Evolutionary conservation across 2,888 invertebrate species (phyloP).

Genomic region (Platycheirus albimanus): DNA sequence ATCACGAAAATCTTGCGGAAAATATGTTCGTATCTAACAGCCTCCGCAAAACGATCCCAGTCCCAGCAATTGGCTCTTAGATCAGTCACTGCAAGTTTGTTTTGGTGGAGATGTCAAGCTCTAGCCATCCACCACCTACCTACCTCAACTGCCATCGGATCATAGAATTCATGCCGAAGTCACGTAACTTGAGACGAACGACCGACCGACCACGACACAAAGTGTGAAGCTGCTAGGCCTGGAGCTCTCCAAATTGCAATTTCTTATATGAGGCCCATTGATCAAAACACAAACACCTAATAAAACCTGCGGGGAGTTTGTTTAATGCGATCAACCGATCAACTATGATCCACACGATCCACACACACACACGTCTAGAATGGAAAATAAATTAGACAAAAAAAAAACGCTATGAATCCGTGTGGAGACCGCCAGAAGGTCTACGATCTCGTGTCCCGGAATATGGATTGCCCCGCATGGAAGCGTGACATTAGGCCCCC

Average conservation of each 20-base stretch:
- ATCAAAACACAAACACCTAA: slow-evolving; percentile 74
- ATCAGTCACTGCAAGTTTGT: slow-evolving; percentile 59
- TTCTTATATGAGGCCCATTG: slow-evolving; percentile 69
- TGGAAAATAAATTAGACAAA: slow-evolving; percentile 62
- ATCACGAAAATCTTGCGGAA: slow-evolving; percentile 61
- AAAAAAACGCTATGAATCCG: slow-evolving; percentile 62
- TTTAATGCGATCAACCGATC: slow-evolving; percentile 71
- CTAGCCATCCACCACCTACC: slow-evolving; percentile 60
- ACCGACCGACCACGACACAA: slow-evolving; percentile 43
- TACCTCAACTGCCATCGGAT: slow-evolving; percentile 44
- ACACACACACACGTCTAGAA: slow-evolving; percentile 3
- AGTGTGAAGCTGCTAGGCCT: slow-evolving; percentile 45
- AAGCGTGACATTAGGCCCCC: slow-evolving; percentile 68
- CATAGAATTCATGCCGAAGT: slow-evolving; percentile 53
- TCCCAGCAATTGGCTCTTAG: slow-evolving; percentile 24
- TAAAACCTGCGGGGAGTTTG: slow-evolving; percentile 69
- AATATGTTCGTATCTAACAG: neutral
- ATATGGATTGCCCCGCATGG: slow-evolving; percentile 71
- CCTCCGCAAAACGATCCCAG: neutral
- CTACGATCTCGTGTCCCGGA: slow-evolving; percentile 55
- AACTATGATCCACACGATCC: slow-evolving; percentile 62
- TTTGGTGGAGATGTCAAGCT: slow-evolving; percentile 58
- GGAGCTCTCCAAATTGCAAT: slow-evolving; percentile 50
- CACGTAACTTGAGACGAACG: slow-evolving; percentile 62
- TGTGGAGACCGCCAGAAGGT: slow-evolving; percentile 66